These are phyloP conservation scores for Tuberolachnus salignus DNA, from an alignment of 2,888 invertebrate genomes.

Conservation along the genomic window DNA sequence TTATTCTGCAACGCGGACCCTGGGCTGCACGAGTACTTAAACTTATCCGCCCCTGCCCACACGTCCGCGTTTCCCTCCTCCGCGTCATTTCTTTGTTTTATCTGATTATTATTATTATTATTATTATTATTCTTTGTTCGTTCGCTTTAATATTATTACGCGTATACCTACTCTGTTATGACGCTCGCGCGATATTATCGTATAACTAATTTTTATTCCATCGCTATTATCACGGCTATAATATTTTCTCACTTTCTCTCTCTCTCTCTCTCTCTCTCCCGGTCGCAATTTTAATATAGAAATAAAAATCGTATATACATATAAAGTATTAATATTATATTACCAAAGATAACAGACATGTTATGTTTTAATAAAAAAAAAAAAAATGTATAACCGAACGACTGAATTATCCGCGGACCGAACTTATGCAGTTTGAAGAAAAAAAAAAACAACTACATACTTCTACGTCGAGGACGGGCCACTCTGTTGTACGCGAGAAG, in stretches of 20 bases:
- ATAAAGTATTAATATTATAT: too few species aligned
- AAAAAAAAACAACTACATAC: too few species aligned
- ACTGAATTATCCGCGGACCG: too few species aligned
- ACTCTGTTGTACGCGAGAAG: too few species aligned
- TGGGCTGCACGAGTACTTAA: neutral
- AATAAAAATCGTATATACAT: too few species aligned
- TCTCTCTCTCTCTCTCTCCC: neutral
- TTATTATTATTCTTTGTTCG: neutral
- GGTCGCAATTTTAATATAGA: too few species aligned
- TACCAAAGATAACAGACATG: too few species aligned
- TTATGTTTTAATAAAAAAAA: too few species aligned
- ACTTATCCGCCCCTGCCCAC: neutral
- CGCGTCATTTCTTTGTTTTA: neutral
- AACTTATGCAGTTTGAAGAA: too few species aligned
- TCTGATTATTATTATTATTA: constrained; percentile 12
- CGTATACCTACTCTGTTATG: neutral
- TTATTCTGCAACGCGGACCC: neutral
- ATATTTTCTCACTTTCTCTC: neutral
- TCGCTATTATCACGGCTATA: neutral
- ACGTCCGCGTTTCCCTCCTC: neutral
- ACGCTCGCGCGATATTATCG: neutral
- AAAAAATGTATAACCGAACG: too few species aligned
- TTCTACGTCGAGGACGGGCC: too few species aligned
- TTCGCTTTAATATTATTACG: neutral
- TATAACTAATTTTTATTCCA: neutral